These are phyloP conservation scores for Dolichoris vasculosae DNA, from an alignment of 1,140 invertebrate genomes.

Conservation along the genomic window DNA sequence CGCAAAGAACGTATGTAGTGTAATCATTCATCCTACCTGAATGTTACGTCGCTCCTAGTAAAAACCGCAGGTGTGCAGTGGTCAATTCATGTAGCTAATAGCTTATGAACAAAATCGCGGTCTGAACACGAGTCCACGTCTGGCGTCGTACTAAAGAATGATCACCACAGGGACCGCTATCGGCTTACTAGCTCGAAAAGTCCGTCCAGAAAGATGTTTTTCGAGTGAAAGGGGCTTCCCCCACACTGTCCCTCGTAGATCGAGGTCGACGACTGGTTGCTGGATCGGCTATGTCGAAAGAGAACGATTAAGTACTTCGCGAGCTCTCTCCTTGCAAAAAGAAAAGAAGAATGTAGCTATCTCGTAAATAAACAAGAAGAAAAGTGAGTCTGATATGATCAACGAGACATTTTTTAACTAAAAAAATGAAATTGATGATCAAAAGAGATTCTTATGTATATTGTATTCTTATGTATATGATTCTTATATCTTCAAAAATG, in stretches of 20 bases:
- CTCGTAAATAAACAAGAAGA: background rate
- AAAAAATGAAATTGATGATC: background rate
- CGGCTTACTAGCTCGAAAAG: slow-evolving; percentile 42
- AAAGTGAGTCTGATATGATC: slow-evolving; percentile 11
- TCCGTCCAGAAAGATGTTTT: slow-evolving; percentile 65
- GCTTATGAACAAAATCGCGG: slow-evolving; percentile 1
- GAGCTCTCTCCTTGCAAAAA: background rate
- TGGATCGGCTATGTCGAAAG: background rate
- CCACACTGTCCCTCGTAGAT: slow-evolving; percentile 57
- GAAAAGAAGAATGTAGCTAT: background rate
- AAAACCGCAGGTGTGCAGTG: background rate
- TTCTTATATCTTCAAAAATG: no score
- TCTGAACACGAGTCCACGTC: slow-evolving; percentile 15
- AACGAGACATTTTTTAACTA: background rate
- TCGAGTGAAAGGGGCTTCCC: slow-evolving; percentile 71
- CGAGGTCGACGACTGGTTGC: slow-evolving; percentile 66
- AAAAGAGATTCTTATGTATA: no score
- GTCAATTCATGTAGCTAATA: no score
- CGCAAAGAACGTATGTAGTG: background rate
- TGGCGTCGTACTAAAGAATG: slow-evolving; percentile 11
- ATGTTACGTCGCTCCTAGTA: background rate
- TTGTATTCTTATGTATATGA: no score
- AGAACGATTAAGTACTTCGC: background rate
- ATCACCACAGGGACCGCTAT: background rate
- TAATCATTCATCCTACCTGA: background rate